These are phyloP conservation scores for Tupiocoris notatus DNA, from an alignment of 2,888 invertebrate species.

Conservation along the genomic window DNA sequence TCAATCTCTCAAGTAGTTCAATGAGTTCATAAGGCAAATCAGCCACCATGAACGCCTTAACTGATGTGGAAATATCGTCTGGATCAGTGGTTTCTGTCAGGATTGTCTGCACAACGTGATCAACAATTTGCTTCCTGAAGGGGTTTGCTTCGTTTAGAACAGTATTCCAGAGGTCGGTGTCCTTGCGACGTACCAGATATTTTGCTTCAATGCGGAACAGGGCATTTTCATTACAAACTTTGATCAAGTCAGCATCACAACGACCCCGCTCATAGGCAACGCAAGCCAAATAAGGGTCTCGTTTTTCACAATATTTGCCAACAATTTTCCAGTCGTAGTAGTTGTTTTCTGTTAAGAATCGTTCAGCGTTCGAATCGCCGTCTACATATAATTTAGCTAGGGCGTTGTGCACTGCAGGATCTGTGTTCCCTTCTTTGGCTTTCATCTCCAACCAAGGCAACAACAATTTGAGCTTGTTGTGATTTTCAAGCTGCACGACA, in stretches of 20 bases:
- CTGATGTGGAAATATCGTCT: constrained; percentile 97
- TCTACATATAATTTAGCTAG: constrained; percentile 99
- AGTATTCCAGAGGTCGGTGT: constrained; percentile 93
- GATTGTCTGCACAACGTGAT: constrained; percentile 97
- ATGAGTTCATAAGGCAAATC: constrained; percentile 98
- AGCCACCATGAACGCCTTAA: constrained; percentile 99
- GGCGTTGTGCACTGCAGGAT: constrained; percentile 98
- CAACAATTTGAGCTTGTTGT: constrained; percentile 87
- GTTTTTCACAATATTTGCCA: constrained; percentile 98
- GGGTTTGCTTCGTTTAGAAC: constrained; percentile 89
- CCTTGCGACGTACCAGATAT: constrained; percentile 90
- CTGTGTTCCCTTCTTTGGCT: constrained; percentile 93
- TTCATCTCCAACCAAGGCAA: constrained; percentile 96
- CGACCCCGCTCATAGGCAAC: constrained; percentile 97
- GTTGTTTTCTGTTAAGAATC: constrained; percentile 81
- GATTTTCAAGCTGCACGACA: constrained; percentile 93
- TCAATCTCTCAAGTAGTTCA: constrained; percentile 96
- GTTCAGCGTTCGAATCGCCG: constrained; percentile 97
- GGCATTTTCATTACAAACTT: constrained; percentile 81
- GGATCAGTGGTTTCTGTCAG: constrained; percentile 98
- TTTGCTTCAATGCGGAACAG: constrained; percentile 64
- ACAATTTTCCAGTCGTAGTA: constrained; percentile 93
- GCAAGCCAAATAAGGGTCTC: constrained; percentile 98
- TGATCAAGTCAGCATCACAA: constrained; percentile 95
- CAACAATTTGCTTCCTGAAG: constrained; percentile 89